phyloP scores from a whole-genome alignment of 2,797 vertebrate genomes.

The Setipinna tenuifilis region DNA sequence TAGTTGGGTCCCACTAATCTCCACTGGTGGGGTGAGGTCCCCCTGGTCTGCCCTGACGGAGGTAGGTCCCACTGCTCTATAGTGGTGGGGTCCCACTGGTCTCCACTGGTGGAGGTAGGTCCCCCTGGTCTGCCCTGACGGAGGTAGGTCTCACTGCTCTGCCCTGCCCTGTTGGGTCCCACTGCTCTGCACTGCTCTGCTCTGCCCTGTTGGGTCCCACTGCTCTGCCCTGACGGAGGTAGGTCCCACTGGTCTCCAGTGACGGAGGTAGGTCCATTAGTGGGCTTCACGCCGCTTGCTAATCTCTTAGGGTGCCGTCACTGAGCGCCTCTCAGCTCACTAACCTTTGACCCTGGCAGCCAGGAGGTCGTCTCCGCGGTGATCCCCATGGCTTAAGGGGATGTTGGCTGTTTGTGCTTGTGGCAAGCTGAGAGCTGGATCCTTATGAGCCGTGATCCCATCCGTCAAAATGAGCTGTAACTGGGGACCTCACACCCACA shows the following conservation, averaged over 20 bases:
- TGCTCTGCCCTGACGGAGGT: no score
- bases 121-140: no score
- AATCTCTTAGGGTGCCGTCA: neutral
- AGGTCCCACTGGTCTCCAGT: neutral
- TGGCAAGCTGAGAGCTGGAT: neutral
- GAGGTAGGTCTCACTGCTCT: no score
- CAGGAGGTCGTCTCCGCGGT: neutral
- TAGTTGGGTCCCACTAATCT: no score
- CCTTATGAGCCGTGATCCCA: neutral
- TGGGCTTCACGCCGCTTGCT: neutral
- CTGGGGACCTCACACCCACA: conserved; percentile 36
- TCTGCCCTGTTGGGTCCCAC: no score
- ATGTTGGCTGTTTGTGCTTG: neutral
- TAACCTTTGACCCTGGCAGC: neutral
- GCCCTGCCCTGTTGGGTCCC: no score
- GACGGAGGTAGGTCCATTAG: neutral
- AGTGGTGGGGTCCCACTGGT: no score
- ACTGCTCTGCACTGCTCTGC: no score
- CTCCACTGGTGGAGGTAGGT: no score
- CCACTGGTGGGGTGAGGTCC: no score
- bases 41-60: no score
- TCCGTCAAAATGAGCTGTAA: conserved; percentile 28
- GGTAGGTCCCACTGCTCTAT: no score
- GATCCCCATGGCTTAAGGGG: neutral
- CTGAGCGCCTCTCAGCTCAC: neutral